Evolutionary conservation across 1,140 invertebrate genomes (phyloP).

Genomic region (Apocrypta bakeri): DNA sequence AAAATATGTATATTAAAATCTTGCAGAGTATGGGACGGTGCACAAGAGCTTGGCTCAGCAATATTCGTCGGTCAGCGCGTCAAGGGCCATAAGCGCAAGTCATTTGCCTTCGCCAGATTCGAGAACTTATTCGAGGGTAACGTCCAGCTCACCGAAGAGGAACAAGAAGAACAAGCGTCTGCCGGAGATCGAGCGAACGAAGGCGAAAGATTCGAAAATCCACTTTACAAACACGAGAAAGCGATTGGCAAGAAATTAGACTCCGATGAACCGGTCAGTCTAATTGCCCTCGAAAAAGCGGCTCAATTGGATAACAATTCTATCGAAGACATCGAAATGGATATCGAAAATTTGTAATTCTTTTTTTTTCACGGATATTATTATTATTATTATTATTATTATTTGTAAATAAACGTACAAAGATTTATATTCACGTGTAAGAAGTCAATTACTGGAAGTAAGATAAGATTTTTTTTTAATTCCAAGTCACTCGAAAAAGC

Average conservation of each 20-base stretch:
- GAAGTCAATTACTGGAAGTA: too few species aligned
- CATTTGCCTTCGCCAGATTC: constrained; percentile 68
- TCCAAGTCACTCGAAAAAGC: too few species aligned
- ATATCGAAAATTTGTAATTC: constrained; percentile 54
- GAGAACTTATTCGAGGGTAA: constrained; percentile 68
- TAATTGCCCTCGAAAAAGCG: constrained; percentile 54
- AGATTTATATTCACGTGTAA: too few species aligned
- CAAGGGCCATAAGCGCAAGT: constrained; percentile 52
- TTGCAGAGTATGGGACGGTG: constrained; percentile 59
- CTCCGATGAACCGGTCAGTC: constrained; percentile 57
- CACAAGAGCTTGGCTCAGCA: constrained; percentile 58
- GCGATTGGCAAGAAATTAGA: constrained; percentile 48
- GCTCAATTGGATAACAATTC: constrained; percentile 41
- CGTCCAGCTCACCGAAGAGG: constrained; percentile 59
- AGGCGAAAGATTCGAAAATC: constrained; percentile 68
- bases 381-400: too few species aligned
- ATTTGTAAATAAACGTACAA: background rate
- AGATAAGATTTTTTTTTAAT: too few species aligned
- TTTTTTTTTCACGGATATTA: too few species aligned
- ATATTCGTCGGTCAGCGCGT: constrained; percentile 50
- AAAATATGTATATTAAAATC: constrained; percentile 40
- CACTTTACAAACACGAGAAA: constrained; percentile 65
- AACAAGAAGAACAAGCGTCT: constrained; percentile 41
- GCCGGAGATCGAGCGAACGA: background rate
- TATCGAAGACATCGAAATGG: constrained; percentile 59